Evolutionary conservation across 2,113 vertebrate genomes (phyloP), one percentile per base, ranked within the genome.

Genomic region (Microcebus griseorufus): DNA sequence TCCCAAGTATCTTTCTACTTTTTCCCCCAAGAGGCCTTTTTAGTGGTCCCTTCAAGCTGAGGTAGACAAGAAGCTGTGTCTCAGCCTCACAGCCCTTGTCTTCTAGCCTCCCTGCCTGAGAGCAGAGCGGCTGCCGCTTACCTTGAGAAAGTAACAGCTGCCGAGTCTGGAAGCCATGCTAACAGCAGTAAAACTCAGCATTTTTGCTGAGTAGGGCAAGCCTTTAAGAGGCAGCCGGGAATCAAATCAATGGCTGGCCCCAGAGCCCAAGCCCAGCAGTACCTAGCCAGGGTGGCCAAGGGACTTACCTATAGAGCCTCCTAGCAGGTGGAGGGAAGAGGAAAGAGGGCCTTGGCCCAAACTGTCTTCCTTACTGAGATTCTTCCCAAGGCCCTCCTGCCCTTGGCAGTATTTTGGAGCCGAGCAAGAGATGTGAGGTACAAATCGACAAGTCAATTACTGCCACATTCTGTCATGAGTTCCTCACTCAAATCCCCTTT

Each of bases 151-250:
- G 98, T 60, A 98, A 89, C 97, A 97, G 97, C 88, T 94, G 97
- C 97, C 0, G 48, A 98, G 97, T 97, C 97, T 97, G 90, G 96
- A 97, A 97, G 97, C 98, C 91, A 70, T 27, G 97, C 90, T 97
- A 98, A 98, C 97, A 98, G 98, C 98, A 97, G 92, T 98, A 98
- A 98, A 99, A 98, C 96, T 97, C 93, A 94, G 2, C 0, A 85
- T 98, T 98, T 98, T 98, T 98, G 98, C 98, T 98, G 98, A 98
- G 97, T 98, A 22, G 97, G 95, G 93, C 79, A 97, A 97, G 98
- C 96, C 95, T 98, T 81, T 75, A 76, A 94, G 95, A 98, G 95
- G 94, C 98, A 97, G 98, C 93, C 45, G 88, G 97, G 96, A 98
- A 98, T 97, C 94, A 97, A 97, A 98, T 99, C 98, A 95, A 98